These are phyloP conservation scores for Montipora capricornis DNA, from an alignment of 64 coral and sea anemone genomes.

Conservation along the genomic window DNA sequence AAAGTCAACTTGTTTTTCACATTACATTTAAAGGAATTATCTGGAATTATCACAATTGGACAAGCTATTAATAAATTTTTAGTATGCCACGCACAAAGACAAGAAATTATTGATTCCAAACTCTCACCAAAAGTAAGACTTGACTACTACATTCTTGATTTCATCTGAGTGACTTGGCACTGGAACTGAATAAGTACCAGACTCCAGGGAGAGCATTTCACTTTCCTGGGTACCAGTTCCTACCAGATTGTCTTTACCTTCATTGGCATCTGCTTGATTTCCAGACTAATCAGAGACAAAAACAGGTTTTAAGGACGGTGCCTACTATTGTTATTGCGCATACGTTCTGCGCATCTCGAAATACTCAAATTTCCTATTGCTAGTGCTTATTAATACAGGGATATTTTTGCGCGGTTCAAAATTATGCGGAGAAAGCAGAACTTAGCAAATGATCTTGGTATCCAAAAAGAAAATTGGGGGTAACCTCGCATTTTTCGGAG, in stretches of 20 bases:
- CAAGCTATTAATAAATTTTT: background rate
- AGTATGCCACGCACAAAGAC: background rate
- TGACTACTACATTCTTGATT: constrained; percentile 64
- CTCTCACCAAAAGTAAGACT: constrained; percentile 84
- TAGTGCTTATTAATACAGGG: too few species aligned
- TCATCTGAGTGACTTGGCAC: constrained; percentile 54
- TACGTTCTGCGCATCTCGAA: too few species aligned
- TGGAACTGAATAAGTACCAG: constrained; percentile 55
- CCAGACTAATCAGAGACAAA: background rate
- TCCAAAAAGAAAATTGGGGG: too few species aligned
- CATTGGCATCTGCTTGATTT: background rate
- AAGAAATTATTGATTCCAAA: background rate
- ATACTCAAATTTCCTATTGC: too few species aligned
- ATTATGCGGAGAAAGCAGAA: too few species aligned
- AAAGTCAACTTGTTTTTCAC: background rate
- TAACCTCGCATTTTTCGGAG: too few species aligned
- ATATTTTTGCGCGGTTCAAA: too few species aligned
- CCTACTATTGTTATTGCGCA: too few species aligned
- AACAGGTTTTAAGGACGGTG: background rate
- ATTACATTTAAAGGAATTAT: background rate
- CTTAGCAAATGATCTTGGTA: too few species aligned
- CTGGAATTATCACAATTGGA: background rate
- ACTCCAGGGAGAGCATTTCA: background rate
- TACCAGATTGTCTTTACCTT: background rate
- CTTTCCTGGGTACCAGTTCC: background rate